These are phyloP conservation scores for Glaucidium brasilianum DNA, from an alignment of 2,113 vertebrate species.

Conservation along the genomic window DNA sequence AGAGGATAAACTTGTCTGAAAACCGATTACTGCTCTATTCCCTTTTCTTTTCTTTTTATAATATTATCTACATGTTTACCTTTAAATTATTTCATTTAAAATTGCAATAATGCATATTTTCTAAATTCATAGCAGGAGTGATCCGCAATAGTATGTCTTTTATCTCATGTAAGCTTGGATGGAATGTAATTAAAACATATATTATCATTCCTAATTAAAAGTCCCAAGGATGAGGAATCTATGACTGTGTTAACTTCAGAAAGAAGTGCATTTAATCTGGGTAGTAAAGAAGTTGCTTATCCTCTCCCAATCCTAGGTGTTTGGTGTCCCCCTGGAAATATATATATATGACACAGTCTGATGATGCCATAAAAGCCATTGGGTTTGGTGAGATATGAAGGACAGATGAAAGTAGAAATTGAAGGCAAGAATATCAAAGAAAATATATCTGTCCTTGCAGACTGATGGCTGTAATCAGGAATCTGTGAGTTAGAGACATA, in stretches of 20 bases:
- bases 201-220: not conserved
- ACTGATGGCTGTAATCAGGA: not conserved
- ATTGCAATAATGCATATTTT: not conserved
- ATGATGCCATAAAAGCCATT: not conserved
- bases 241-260: not conserved
- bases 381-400: not conserved
- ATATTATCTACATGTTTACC: not conserved
- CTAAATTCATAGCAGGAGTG: not conserved
- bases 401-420: not conserved
- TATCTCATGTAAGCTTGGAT: not conserved
- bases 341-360: not conserved
- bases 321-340: not conserved
- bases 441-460: not conserved
- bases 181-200: not conserved
- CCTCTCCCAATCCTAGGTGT: not conserved
- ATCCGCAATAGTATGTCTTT: not conserved
- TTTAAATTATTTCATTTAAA: not conserved
- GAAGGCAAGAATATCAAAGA: not conserved
- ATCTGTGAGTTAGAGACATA: not conserved
- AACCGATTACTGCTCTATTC: not conserved
- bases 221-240: not conserved
- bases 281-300: not conserved
- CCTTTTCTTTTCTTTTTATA: not conserved
- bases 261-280: not conserved
- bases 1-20: not conserved